These are phyloP conservation scores for Medauroidea extradentata DNA, from an alignment of 1,140 invertebrate genomes.

Conservation along the genomic window DNA sequence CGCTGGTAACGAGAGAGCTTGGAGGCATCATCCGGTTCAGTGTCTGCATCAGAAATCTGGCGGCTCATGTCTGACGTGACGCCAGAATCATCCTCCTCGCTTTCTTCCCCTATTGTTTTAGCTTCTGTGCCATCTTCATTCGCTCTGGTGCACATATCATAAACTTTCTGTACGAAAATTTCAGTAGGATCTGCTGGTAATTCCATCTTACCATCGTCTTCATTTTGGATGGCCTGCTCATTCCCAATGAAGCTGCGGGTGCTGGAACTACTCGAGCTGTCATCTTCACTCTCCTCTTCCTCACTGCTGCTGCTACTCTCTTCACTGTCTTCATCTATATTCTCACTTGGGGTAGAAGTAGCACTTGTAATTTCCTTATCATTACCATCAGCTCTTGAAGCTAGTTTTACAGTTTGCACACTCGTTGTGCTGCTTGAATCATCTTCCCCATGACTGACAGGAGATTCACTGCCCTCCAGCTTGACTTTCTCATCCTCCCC, in stretches of 20 bases:
- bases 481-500: conserved; percentile 21
- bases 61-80: conserved; percentile 65
- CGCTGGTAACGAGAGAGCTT: conserved; percentile 58
- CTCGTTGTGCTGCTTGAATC: conserved; percentile 31
- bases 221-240: conserved; percentile 33
- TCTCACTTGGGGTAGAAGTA: neutral
- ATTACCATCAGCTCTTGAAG: neutral
- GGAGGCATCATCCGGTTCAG: conserved; percentile 56
- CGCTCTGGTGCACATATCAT: conserved; percentile 6
- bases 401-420: conserved; percentile 27
- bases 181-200: conserved; percentile 5
- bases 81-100: conserved; percentile 65
- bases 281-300: conserved; percentile 28
- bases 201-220: conserved; percentile 31
- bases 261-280: conserved; percentile 38
- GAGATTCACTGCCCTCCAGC: conserved; percentile 21
- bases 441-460: conserved; percentile 17
- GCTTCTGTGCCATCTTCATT: neutral
- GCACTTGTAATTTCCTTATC: neutral
- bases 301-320: conserved; percentile 24
- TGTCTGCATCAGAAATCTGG: conserved; percentile 61
- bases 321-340: conserved; percentile 14
- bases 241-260: conserved; percentile 31
- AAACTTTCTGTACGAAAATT: conserved; percentile 10
- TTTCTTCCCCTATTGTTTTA: conserved; percentile 40